Evolutionary conservation across 2,797 vertebrate species (phyloP), one percentile per base, ranked within the genome.

Genomic region (Cossypha caffra): DNA sequence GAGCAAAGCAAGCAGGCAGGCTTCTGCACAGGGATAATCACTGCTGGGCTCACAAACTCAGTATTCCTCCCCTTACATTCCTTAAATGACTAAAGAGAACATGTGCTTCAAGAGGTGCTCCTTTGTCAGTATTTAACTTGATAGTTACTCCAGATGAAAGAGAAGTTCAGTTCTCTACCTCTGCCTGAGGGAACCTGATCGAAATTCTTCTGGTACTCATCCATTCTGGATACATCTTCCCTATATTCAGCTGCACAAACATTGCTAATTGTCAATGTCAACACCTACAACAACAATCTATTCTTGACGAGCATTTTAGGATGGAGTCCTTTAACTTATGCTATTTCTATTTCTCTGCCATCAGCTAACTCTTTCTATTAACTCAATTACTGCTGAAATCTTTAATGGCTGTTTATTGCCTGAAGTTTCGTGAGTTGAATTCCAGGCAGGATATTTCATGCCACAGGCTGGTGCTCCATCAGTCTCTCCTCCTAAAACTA

Each of bases 51-150:
- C 55, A 68, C 29, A 72, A 38, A 64, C 3, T 28, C 24, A 18
- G 9, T 8, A n/a, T 58, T 82, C 28, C 14, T 82, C 12, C 31
- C 16, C 4, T 11, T 19, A 16, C 0, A 0, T 40, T 79, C 33
- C 16, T n/a, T n/a, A 72, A 78, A 55, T 19, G 3, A 43, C 9
- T 1, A 0, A 66, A 63, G 7, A 0, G 2, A 84, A 8, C 5
- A n/a, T 24, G 35, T 31, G 33, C 7, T 76, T 76, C 45, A 50
- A 50, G 48, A 55, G 33, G 58, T 31, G 43, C 13, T 73, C 23
- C 47, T 77, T 67, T 77, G 51, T 2, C 45, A 55, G 12, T 74
- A 63, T 71, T 77, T 72, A 51, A 52, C 35, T 26, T 11, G 5
- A 54, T 11, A 51, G 26, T 58, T 42, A 48, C 13, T 62, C 5